A percentile compares a stretch with the other conserved stretches of the same genome.
Evolutionary conservation across 2,113 vertebrate species (phyloP).

Genomic region (Tonatia bakeri): DNA sequence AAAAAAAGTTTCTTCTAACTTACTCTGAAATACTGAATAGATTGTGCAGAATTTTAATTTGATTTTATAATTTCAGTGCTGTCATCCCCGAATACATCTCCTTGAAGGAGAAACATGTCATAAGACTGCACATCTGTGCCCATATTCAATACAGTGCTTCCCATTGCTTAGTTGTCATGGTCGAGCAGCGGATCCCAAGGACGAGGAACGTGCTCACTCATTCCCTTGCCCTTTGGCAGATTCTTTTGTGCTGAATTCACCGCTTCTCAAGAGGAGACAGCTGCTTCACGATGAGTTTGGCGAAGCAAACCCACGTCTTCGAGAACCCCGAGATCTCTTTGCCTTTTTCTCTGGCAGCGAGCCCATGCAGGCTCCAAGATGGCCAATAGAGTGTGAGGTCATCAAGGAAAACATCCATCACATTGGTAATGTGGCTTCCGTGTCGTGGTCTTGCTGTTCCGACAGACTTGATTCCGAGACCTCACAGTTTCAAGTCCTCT

Average conservation of each 20-base stretch:
- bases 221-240: slow-evolving; percentile 72
- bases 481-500: neutral
- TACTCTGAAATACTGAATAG: neutral
- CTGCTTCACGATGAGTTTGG: slow-evolving; percentile 76
- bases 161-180: neutral
- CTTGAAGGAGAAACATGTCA: neutral
- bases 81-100: neutral
- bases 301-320: slow-evolving; percentile 75
- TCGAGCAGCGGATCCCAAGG: fast-evolving
- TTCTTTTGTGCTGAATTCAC: slow-evolving; percentile 57
- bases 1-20: neutral
- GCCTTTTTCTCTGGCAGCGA: slow-evolving; percentile 68
- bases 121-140: neutral
- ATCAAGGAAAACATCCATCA: slow-evolving; percentile 85
- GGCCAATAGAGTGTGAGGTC: slow-evolving; percentile 92
- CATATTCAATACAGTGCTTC: neutral
- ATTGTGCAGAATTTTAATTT: neutral
- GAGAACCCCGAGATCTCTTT: slow-evolving; percentile 82
- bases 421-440: slow-evolving; percentile 80
- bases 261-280: slow-evolving; percentile 80
- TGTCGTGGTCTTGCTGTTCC: neutral
- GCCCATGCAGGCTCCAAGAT: slow-evolving; percentile 79
- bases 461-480: neutral
- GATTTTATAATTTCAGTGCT: neutral
- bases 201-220: neutral